Percentiles rank a stretch among this genome's conserved stretches.
Conservation (phyloP, 1,140 invertebrate species). For the Brachionus asplanchnoidis region DNA sequence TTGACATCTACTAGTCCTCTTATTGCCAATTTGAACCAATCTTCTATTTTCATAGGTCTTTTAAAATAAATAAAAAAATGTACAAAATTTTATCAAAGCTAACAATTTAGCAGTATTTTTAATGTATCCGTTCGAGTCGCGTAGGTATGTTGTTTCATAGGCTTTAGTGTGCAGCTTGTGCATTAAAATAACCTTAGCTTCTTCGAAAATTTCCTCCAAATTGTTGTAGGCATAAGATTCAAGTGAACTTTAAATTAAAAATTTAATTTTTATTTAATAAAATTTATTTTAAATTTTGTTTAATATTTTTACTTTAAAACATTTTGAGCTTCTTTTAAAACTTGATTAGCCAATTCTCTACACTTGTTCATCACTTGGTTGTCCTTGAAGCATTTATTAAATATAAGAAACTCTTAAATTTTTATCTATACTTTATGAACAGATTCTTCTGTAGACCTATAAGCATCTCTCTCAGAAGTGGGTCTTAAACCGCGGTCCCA, state of each 20-base stretch:
- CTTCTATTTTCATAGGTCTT: conserved; percentile 26
- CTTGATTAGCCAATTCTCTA: background rate
- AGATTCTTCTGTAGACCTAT: background rate
- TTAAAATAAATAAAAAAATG: background rate
- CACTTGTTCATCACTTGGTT: background rate
- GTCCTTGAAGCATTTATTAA: background rate
- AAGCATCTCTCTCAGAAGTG: conserved; percentile 1
- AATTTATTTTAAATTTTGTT: background rate
- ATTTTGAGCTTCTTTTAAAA: background rate
- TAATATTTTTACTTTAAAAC: background rate
- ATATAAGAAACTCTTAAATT: background rate
- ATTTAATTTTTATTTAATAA: background rate
- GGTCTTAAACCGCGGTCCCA: conserved; percentile 29
- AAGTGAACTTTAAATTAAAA: background rate
- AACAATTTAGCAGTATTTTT: conserved; percentile 22
- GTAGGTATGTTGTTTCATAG: conserved; percentile 1
- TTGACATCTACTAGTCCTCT: background rate
- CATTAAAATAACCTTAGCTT: conserved; percentile 35
- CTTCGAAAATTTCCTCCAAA: conserved; percentile 34
- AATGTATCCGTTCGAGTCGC: conserved; percentile 25
- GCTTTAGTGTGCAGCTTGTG: background rate
- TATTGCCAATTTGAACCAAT: conserved; percentile 7
- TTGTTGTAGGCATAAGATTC: conserved; percentile 8
- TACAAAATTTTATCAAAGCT: background rate
- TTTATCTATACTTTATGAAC: background rate